Base-by-base conservation (phyloP, 2,797 vertebrate species). In the Brotula barbata region DNA sequence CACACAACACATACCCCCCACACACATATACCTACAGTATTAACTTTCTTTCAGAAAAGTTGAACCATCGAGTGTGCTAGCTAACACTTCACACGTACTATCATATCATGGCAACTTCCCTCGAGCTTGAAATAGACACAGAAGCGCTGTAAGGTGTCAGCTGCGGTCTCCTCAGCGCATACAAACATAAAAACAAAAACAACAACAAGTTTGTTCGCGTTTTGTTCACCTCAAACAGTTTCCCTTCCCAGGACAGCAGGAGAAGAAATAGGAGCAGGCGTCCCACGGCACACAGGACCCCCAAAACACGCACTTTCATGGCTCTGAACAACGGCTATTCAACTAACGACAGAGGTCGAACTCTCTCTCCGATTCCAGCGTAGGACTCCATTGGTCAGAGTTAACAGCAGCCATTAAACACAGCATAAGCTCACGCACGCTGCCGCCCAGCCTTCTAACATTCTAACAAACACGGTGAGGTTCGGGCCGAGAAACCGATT, bases 181-280 rank as follows among this genome's bases (percentile, higher is more conserved):
- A 64, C 44, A 40, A 48, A 54, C 56, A 41, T 47, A 53, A 46
- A 36, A 56, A 52, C 46, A 49, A 54, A 16, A 68, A 22, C 41
- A 73, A 54, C 53, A 59, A 1, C 14, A 41, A 48, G 25, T 28
- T 36, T 11, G 13, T 3, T 53, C 34, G 33, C 13, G 31, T n/a
- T 5, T 33, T 16, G 31, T 44, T 81, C 80, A 92, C 92, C 90
- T 91, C 88, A 39, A 75, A 49, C 0, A 75, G 40, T 22, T 44
- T 53, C 8, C 70, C 83, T 11, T 78, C 62, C 69, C 83, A 80
- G 13, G 67, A 81, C 46, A 89, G 64, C 64, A 89, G 80, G 11
- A 85, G 63, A 7, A 85, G 75, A 7, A 42, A 12, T 25, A 88
- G 41, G 33, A 91, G 64, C 53, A 88, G 71, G 16, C 79, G 64